phyloP scores from a whole-genome alignment of 92 coral and sea anemone species.

The Palythoa heliodiscus region DNA sequence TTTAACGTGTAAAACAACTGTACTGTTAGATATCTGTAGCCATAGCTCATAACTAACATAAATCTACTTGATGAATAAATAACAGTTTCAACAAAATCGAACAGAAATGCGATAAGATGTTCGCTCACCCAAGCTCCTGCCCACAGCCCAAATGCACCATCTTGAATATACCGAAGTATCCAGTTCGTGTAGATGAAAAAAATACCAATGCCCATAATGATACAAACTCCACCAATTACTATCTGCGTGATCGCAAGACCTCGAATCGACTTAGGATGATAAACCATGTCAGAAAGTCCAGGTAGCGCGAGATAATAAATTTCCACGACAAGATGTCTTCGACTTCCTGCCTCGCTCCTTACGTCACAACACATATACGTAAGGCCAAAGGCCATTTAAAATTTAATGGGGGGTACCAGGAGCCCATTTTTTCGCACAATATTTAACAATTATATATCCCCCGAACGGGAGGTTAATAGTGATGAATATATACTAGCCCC shows the following conservation, averaged over 20 bases:
- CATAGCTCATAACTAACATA: too few species aligned
- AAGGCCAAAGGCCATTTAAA: too few species aligned
- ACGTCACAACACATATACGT: too few species aligned
- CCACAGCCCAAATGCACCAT: slow-evolving; percentile 18
- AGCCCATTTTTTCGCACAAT: too few species aligned
- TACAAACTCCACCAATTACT: background rate
- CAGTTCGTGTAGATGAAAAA: background rate
- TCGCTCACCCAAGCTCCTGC: slow-evolving; percentile 22
- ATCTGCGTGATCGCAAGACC: slow-evolving; percentile 9
- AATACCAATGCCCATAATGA: background rate
- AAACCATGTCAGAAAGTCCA: background rate
- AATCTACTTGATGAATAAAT: background rate
- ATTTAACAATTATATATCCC: too few species aligned
- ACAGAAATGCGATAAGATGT: background rate
- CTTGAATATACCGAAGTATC: background rate
- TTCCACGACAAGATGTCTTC: too few species aligned
- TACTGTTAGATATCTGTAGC: too few species aligned
- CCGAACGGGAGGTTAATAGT: too few species aligned
- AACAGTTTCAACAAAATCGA: background rate
- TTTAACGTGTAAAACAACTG: too few species aligned
- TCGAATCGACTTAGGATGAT: slow-evolving; percentile 13
- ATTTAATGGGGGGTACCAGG: too few species aligned
- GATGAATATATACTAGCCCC: too few species aligned
- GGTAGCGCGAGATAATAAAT: background rate
- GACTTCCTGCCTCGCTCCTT: too few species aligned